Evolutionary conservation across 1,140 invertebrate species (phyloP), one percentile per base, ranked within the genome.

Genomic region (Ostrea edulis): DNA sequence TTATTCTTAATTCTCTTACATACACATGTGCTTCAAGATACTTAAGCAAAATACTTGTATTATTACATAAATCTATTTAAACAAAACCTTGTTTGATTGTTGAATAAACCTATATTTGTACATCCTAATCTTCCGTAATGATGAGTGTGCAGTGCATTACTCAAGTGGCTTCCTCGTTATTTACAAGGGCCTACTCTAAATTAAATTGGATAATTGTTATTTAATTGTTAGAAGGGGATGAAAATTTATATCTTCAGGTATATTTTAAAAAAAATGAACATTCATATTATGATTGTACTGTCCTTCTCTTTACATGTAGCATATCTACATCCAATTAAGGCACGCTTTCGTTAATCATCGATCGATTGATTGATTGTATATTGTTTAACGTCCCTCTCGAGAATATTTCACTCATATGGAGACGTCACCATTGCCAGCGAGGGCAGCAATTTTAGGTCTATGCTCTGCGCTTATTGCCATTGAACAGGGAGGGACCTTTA

Each of bases 151-250:
- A 22, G 25, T 29, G 22, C 17, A 9, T 14, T 77, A 35, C 25
- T 77, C 25, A 35, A 77, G 68, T 29, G 11, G 68, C 68, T 77
- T 77, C 68, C 68, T 77, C 22, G 35, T 77, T 25, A 77, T 77
- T 77, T 12, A 29, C 12, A 25, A 77, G 68, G 2, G 68, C 25
- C 68, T 77, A 77, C 68, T 77, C 29, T 14, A 77, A 25, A 29
- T 35, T 35, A 12, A 35, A 77, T 77, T 25, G 68, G 29, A 25
- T 77, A 77, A 77, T 77, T 77, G 25, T 35, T 77, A 14, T 29
- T 25, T 77, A 77, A 77, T 77, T 77, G 25, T 29, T 25, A 29
- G 4, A 29, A 25, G 8, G 25, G 29, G 68, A 77, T 29, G 0
- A 2, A n/a, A 17, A 62, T n/a, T 5, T 62, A 20, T 20, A 62